Evolutionary conservation across 1,140 invertebrate genomes (phyloP).

Genomic region (Aphis gossypii): DNA sequence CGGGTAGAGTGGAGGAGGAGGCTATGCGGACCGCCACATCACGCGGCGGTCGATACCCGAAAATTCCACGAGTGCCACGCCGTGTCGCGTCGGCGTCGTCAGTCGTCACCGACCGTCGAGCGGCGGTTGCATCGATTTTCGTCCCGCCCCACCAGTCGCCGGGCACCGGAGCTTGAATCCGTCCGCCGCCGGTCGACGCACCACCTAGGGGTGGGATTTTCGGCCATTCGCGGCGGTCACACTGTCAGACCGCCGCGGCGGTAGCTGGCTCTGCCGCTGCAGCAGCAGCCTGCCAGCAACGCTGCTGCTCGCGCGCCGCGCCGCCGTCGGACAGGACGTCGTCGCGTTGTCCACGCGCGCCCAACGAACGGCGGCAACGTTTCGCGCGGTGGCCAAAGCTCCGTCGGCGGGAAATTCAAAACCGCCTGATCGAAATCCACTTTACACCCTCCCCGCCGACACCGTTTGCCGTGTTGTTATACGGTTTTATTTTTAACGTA

Average conservation of each 20-base stretch:
- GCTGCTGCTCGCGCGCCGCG: not conserved
- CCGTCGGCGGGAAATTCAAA: constrained; percentile 38
- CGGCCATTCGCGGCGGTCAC: not conserved
- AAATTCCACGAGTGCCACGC: constrained; percentile 30
- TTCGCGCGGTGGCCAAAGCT: not conserved
- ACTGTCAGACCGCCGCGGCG: not conserved
- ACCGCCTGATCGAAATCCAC: not conserved
- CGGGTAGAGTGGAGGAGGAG: not conserved
- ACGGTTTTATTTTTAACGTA: too few relatives aligned
- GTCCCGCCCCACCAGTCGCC: not conserved
- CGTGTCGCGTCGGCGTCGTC: not conserved
- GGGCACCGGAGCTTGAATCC: not conserved
- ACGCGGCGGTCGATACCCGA: not conserved
- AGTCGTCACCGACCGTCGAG: not conserved
- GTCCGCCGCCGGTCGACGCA: not conserved
- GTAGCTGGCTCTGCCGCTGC: not conserved
- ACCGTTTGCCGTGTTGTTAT: too few relatives aligned
- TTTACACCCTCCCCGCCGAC: too few relatives aligned
- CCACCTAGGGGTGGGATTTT: not conserved
- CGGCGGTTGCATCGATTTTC: constrained; percentile 46
- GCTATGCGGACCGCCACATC: not conserved
- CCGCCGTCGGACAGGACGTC: not conserved
- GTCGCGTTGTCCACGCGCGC: not conserved
- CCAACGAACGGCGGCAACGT: constrained; percentile 25
- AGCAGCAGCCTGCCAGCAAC: too few relatives aligned